Base-by-base conservation (phyloP, 2,113 vertebrate genomes). In the Cisticola juncidis region DNA sequence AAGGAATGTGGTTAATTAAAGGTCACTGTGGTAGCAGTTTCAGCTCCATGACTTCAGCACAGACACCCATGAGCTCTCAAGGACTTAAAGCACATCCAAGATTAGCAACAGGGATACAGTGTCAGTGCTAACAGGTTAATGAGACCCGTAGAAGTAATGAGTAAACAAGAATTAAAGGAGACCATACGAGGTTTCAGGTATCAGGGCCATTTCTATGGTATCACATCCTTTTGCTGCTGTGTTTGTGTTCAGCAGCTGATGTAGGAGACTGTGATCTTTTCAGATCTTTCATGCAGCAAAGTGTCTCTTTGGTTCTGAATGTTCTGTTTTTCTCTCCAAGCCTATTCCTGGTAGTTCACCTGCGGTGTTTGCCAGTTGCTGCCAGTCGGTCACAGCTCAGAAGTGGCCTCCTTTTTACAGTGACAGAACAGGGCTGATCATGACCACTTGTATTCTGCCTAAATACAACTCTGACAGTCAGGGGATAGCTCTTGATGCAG, bases 1-100 rank as follows among this genome's bases (percentile, higher is more conserved):
- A 79, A 85, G 42, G 76, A 83, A 71, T 56, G 29, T 31, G 71
- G 22, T 38, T 92, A 81, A 94, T 88, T 71, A 77, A 88, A 92
- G 86, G 86, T 80, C 51, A 58, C 86, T 57, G 33, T 51, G 36
- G 61, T 21, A n/a, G 58, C 74, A 81, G 28, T 83, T 82, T 54
- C 64, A 73, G 79, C 68, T 94, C 21, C 25, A 2, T 48, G 65
- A 70, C 81, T 87, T 84, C 61, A 64, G 62, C 78, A 74, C 48
- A n/a, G 33, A 61, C 2, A 44, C 58, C 61, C 76, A 54, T 35
- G 56, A 91, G 64, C 51, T 29, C 58, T 66, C 74, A 28, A 77
- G 51, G 54, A 65, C 42, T 61, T 77, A 44, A 33, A 66, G 86
- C 73, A 54, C 15, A 40, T 58, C 56, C 64, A 64, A 29, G 61